A percentile compares a stretch with the other conserved stretches of the same genome.
Conservation (phyloP, 2,888 invertebrate species). For the Odiellus spinosus region DNA sequence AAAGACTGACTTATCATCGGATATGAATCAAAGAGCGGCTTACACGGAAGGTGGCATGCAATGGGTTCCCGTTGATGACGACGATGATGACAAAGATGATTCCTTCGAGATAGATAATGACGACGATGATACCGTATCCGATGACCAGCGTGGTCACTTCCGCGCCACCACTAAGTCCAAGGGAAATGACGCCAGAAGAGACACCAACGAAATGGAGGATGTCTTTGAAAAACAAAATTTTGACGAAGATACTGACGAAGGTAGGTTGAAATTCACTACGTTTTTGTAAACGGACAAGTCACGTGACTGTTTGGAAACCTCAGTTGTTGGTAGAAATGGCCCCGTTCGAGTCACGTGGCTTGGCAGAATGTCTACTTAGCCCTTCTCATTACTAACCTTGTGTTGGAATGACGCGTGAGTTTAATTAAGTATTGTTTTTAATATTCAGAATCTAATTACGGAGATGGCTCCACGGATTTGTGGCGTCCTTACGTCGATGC, state of each 20-base stretch:
- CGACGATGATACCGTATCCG: neutral
- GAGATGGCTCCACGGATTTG: no score
- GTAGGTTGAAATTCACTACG: neutral
- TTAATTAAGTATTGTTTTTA: no score
- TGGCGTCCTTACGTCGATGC: neutral
- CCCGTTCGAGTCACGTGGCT: no score
- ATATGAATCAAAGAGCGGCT: constrained; percentile 8
- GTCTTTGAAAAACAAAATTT: constrained; percentile 3
- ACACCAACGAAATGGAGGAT: constrained; percentile 8
- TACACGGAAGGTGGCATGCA: constrained; percentile 14
- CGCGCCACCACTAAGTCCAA: no score
- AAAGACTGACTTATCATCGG: constrained; percentile 10
- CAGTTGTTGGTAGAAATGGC: no score
- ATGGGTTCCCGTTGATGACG: constrained; percentile 10
- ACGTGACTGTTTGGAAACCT: no score
- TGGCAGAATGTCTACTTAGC: no score
- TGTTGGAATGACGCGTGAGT: no score
- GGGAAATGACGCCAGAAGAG: neutral
- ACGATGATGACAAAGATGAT: neutral
- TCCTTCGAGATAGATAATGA: neutral
- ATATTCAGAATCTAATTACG: no score
- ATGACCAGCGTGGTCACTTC: no score
- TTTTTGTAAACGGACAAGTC: no score
- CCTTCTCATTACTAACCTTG: no score
- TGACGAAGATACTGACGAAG: constrained; percentile 4